Percentiles rank a stretch among this genome's conserved stretches.
Evolutionary conservation across 2,888 invertebrate genomes (phyloP).

Genomic region (Drepanosiphum platanoidis): DNA sequence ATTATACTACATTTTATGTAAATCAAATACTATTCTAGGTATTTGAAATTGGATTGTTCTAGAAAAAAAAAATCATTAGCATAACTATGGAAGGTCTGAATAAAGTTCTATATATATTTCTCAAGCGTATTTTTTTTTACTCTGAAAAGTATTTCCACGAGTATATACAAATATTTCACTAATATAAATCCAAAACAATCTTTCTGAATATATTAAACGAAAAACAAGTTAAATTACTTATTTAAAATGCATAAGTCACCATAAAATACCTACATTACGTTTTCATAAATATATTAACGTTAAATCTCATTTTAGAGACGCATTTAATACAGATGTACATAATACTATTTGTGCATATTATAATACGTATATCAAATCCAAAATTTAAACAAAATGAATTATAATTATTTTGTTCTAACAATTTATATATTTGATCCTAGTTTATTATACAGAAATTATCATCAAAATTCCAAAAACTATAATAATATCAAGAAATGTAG

Average conservation of each 20-base stretch:
- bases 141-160: neutral
- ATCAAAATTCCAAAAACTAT: no score
- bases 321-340: no score
- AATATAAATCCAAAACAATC: neutral
- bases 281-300: no score
- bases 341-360: no score
- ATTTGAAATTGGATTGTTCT: neutral
- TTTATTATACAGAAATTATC: no score
- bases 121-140: neutral
- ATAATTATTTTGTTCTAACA: no score
- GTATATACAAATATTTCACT: neutral
- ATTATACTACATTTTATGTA: neutral
- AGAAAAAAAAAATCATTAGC: neutral
- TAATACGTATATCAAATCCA: no score
- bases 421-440: no score
- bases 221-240: neutral
- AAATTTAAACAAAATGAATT: no score
- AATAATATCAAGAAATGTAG: no score
- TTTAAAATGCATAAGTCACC: no score
- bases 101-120: neutral
- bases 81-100: neutral
- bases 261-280: neutral
- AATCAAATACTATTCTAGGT: constrained; percentile 6
- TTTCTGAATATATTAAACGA: neutral
- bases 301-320: no score